A percentile compares a stretch with the other conserved stretches of the same genome.
Evolutionary conservation across 2,888 invertebrate genomes (phyloP).

Genomic region (Andrena trimmerana): DNA sequence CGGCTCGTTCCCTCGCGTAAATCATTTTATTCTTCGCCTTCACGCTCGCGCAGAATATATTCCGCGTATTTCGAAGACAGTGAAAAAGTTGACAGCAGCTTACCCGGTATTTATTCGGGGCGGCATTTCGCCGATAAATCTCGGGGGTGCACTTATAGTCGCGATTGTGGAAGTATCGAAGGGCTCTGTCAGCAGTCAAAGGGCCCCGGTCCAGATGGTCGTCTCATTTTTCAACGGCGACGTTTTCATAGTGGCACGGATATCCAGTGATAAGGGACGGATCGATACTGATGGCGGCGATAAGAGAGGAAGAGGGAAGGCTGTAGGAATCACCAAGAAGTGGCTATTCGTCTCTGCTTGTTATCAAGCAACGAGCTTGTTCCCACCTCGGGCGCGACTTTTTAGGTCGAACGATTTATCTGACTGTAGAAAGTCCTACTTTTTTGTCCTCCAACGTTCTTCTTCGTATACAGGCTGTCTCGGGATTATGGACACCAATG

Average conservation of each 20-base stretch:
- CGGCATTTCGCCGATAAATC: constrained; percentile 34
- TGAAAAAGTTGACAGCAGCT: constrained; percentile 17
- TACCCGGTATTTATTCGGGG: constrained; percentile 21
- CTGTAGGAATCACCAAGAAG: constrained; percentile 19
- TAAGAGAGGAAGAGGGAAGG: constrained; percentile 20
- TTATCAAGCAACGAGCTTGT: constrained; percentile 21
- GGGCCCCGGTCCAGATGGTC: constrained; percentile 28
- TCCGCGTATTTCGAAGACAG: constrained; percentile 4
- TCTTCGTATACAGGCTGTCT: background rate
- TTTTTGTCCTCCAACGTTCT: background rate
- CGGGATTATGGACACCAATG: background rate
- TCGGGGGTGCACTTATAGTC: constrained; percentile 9
- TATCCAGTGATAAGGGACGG: constrained; percentile 34
- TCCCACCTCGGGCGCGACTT: background rate
- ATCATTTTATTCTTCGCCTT: background rate
- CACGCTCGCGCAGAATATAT: background rate
- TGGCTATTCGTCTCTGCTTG: constrained; percentile 15
- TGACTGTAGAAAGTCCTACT: background rate
- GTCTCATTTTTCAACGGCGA: constrained; percentile 49
- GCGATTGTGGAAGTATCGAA: constrained; percentile 15
- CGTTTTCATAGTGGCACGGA: constrained; percentile 40
- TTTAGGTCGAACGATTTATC: constrained; percentile 18
- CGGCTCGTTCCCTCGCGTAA: background rate
- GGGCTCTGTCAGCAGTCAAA: constrained; percentile 23
- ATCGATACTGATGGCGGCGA: constrained; percentile 43